Percentiles rank a stretch among this genome's conserved stretches.
These are phyloP conservation scores for Diglossa cyanea DNA, from an alignment of 2,797 vertebrate species.

Conservation along the genomic window DNA sequence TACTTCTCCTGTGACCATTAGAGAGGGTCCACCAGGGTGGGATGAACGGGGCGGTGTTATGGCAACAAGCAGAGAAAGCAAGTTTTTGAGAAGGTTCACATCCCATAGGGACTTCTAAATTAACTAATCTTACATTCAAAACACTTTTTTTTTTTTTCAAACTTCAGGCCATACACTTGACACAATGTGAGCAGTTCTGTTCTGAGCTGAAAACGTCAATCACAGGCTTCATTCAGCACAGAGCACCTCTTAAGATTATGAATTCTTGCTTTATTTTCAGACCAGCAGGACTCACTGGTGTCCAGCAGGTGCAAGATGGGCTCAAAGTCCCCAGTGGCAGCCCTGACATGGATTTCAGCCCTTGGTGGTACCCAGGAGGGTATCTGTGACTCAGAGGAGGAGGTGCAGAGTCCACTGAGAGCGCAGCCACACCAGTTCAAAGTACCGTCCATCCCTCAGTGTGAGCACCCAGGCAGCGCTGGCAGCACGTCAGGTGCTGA, in stretches of 20 bases:
- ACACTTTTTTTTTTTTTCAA: accelerated
- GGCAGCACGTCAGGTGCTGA: not conserved
- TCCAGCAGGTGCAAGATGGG: not conserved
- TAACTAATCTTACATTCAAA: not conserved
- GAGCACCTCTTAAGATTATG: not conserved
- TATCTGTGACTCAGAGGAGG: not conserved
- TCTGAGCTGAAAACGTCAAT: not conserved
- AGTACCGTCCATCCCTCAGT: not conserved
- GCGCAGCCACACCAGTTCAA: not conserved
- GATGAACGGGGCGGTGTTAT: not conserved
- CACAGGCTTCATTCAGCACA: not conserved
- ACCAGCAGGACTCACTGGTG: not conserved
- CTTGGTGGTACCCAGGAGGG: not conserved
- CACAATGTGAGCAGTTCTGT: not conserved
- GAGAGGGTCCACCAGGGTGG: not conserved
- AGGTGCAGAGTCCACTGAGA: not conserved
- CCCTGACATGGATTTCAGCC: not conserved
- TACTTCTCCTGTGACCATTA: not conserved
- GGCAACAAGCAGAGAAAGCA: not conserved
- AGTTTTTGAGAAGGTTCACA: not conserved
- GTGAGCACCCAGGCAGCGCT: accelerated
- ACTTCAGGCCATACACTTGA: not conserved
- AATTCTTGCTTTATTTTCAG: not conserved
- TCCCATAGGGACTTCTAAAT: not conserved
- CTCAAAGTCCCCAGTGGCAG: not conserved